Evolutionary conservation across 2,113 vertebrate genomes (phyloP).

Genomic region (Crotalus horridus): DNA sequence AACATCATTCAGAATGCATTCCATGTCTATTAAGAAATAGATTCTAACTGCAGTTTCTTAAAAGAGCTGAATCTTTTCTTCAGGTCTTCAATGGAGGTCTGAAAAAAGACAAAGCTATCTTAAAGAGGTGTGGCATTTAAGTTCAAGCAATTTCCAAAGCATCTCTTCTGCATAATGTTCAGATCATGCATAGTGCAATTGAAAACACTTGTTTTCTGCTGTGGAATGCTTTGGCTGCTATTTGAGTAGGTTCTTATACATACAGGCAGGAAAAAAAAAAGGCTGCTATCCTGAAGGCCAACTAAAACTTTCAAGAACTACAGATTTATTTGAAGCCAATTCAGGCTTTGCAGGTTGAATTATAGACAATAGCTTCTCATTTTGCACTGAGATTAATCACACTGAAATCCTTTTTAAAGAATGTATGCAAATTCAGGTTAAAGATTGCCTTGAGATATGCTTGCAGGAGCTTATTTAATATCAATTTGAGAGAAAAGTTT

Average conservation of each 20-base stretch:
- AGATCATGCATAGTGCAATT: not conserved
- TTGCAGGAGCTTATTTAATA: conserved; percentile 32
- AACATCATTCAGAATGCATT: not conserved
- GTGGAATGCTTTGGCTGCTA: not conserved
- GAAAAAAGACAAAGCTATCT: not conserved
- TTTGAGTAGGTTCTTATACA: not conserved
- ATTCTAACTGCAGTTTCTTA: not conserved
- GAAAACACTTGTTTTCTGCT: not conserved
- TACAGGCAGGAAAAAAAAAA: not conserved
- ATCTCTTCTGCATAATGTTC: not conserved
- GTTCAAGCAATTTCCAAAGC: not conserved
- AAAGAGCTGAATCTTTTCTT: not conserved
- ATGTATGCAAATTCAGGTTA: conserved; percentile 35
- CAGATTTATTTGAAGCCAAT: not conserved
- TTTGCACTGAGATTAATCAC: conserved; percentile 21
- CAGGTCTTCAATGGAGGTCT: not conserved
- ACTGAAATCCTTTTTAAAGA: not conserved
- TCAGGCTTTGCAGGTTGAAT: not conserved
- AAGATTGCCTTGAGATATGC: conserved; percentile 19
- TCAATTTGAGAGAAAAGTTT: conserved; percentile 50
- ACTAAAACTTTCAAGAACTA: not conserved
- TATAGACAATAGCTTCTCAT: conserved; percentile 1
- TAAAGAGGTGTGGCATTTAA: not conserved
- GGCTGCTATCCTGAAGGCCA: not conserved
- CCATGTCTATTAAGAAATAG: not conserved